These are phyloP conservation scores for Fregata magnificens DNA, from an alignment of 2,113 vertebrate species.

Conservation along the genomic window DNA sequence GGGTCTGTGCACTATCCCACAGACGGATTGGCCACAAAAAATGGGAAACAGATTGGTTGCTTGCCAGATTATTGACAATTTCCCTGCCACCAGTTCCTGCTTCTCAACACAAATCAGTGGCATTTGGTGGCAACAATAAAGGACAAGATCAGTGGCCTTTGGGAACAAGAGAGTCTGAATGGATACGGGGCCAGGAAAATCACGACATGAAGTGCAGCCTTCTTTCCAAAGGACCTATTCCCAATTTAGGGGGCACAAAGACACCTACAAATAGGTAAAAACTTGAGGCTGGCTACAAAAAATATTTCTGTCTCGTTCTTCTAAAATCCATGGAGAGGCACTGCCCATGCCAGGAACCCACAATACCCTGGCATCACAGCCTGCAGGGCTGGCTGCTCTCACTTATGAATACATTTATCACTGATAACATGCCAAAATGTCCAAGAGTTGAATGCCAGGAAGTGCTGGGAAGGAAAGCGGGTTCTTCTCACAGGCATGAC, in stretches of 20 bases:
- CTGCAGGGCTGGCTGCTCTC: conserved; percentile 8
- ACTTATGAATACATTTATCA: not conserved
- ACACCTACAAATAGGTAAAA: not conserved
- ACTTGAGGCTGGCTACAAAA: not conserved
- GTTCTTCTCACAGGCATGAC: not conserved
- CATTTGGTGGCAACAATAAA: not conserved
- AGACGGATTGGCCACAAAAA: not conserved
- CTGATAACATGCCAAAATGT: not conserved
- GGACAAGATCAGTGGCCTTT: not conserved
- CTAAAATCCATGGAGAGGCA: not conserved
- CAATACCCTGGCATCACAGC: not conserved
- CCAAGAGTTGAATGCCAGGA: not conserved
- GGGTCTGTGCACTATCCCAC: not conserved
- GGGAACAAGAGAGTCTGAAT: not conserved
- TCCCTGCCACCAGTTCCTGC: not conserved
- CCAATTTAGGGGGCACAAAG: not conserved
- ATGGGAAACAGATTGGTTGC: not conserved
- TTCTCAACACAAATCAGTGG: not conserved
- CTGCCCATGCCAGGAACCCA: not conserved
- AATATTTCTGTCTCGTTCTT: not conserved
- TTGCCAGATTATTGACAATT: not conserved
- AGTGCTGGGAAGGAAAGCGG: not conserved
- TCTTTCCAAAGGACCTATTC: not conserved
- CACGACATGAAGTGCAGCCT: not conserved
- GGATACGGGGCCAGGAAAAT: not conserved